Evolutionary conservation across 2,888 invertebrate genomes (phyloP).

Genomic region (Acanthosepion esculentum): DNA sequence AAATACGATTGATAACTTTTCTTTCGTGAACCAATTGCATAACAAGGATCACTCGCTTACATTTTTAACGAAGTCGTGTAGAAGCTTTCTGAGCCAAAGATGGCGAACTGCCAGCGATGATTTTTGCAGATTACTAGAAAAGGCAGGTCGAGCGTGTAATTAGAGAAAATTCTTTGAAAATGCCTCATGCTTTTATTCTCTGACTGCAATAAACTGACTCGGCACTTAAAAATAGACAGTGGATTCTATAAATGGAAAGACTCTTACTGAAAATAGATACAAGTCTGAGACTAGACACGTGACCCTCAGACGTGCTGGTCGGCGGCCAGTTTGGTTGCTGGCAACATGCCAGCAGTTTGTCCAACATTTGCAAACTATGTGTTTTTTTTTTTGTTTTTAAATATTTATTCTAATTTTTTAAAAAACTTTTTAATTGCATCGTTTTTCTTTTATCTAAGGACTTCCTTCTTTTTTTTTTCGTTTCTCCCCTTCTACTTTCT

Average conservation of each 20-base stretch:
- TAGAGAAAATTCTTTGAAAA: constrained; percentile 8
- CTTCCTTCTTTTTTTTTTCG: background rate
- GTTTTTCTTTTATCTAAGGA: background rate
- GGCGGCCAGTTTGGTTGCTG: background rate
- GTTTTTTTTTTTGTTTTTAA: background rate
- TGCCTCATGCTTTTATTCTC: background rate
- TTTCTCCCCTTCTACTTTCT: background rate
- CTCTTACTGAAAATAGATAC: background rate
- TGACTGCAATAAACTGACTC: background rate
- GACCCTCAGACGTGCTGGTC: background rate
- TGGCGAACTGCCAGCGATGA: background rate
- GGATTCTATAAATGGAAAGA: background rate
- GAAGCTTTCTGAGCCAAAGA: background rate
- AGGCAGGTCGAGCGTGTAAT: constrained; percentile 12
- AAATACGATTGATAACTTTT: background rate
- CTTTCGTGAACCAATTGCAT: background rate
- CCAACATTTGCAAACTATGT: background rate
- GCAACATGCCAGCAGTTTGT: background rate
- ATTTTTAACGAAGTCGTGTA: background rate
- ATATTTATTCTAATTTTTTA: background rate
- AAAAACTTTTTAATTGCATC: background rate
- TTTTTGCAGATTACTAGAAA: background rate
- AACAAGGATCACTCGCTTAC: background rate
- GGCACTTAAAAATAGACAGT: background rate
- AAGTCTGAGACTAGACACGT: background rate